Conservation (phyloP, 2,888 invertebrate species). For the Orthosia cruda region DNA sequence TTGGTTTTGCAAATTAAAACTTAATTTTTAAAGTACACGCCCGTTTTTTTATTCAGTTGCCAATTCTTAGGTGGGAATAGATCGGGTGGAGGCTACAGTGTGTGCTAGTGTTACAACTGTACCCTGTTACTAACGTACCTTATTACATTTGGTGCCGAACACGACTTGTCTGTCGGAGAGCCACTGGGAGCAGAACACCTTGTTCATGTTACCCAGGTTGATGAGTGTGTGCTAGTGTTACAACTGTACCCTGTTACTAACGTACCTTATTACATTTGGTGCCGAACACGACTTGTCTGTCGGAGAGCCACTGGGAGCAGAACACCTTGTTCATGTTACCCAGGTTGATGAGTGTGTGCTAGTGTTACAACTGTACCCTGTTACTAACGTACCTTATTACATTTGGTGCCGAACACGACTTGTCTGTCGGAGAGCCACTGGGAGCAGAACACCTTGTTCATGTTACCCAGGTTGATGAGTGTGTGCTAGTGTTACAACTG, state of each 20-base stretch:
- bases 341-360: slow-evolving; percentile 92
- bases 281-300: slow-evolving; percentile 98
- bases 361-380: slow-evolving; percentile 93
- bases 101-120: too few relatives aligned
- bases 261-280: too few relatives aligned
- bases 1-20: too few relatives aligned
- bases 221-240: slow-evolving; percentile 79
- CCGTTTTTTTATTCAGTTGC: too few relatives aligned
- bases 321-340: slow-evolving; percentile 98
- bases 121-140: slow-evolving; percentile 89
- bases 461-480: slow-evolving; percentile 94
- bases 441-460: slow-evolving; percentile 98
- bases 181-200: slow-evolving; percentile 99
- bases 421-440: slow-evolving; percentile 99
- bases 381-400: slow-evolving; percentile 98
- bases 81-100: too few relatives aligned
- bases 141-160: slow-evolving; percentile 99
- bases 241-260: too few relatives aligned
- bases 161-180: slow-evolving; percentile 98
- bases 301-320: slow-evolving; percentile 99
- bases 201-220: slow-evolving; percentile 96
- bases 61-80: too few relatives aligned
- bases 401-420: slow-evolving; percentile 99
- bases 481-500: background rate
- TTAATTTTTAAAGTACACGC: too few relatives aligned